Base-by-base conservation (phyloP, 2,888 invertebrate genomes). In the Pollenia labialis region DNA sequence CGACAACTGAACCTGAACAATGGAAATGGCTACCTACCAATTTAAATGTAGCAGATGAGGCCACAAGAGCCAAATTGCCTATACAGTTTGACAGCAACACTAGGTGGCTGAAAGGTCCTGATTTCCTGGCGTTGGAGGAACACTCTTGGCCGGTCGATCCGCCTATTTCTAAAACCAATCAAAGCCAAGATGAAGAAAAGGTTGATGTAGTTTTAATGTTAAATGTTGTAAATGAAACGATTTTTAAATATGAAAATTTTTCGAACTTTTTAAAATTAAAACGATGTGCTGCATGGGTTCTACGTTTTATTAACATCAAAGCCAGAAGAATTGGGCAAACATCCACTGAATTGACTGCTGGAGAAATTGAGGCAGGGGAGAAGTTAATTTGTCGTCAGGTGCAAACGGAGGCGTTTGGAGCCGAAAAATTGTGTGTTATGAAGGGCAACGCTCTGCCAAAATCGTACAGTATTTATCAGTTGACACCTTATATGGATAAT, bases 21-120 rank as follows among this genome's bases (percentile, higher is more conserved):
- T 90, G 90, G 88, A 85, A 87, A 48, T 89, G 89, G 85, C 7
- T 85, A 12, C 64, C 79, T 16, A 74, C 77, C 2, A 48, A 74
- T 3, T 66, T 71, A 12, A 85, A 85, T 18, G 56, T 81, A 9
- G 85, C 87, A 16, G 82, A 87, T 48, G 69, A 85, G 32, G 80
- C 85, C 10, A 85, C 80, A 14, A 60, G 80, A 14, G 23, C 62
- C 8, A 80, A 66, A 52, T 16, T 60, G 6, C 8, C 14, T 10
- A 3, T 42, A 9, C 3, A 1, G 10, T 62, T 62, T n/a, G 11
- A n/a, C 10, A 9, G 42, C 4, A 10, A 50, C 11, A 56, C 74
- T 7, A 74, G 42, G 18, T 79, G 79, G 80, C 16, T 81, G n/a
- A 56, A 1, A 10, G 85, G 81, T n/a, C 85, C 85, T 14, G 44